These are phyloP conservation scores for Tricholaema leucomelas DNA, from an alignment of 2,113 vertebrate genomes.

Conservation along the genomic window DNA sequence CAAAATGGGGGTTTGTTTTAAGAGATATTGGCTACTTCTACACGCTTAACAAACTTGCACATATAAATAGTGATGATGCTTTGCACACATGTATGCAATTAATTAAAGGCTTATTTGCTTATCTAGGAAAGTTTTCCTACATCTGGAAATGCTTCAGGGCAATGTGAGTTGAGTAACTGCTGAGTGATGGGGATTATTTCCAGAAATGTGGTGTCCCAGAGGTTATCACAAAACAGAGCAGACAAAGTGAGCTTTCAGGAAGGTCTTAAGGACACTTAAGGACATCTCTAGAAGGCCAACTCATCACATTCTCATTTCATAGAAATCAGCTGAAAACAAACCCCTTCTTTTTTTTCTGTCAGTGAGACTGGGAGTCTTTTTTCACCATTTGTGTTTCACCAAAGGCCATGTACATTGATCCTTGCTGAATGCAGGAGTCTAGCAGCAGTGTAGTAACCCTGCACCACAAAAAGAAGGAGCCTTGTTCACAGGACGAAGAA, in stretches of 20 bases:
- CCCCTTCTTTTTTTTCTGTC: not conserved
- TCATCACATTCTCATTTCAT: not conserved
- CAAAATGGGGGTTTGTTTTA: not conserved
- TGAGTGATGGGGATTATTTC: not conserved
- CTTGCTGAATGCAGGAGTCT: not conserved
- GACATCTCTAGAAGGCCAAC: not conserved
- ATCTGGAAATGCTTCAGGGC: not conserved
- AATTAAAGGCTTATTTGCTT: not conserved
- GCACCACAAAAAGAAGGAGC: not conserved
- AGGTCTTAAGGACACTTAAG: not conserved
- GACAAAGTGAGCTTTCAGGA: not conserved
- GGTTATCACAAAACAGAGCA: not conserved
- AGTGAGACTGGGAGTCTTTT: not conserved
- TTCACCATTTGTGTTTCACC: not conserved
- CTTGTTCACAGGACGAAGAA: not conserved
- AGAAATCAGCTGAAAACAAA: not conserved
- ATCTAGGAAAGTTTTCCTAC: not conserved
- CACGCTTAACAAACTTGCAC: not conserved
- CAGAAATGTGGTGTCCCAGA: not conserved
- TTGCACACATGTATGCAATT: not conserved
- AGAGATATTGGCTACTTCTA: not conserved
- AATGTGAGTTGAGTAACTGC: not conserved
- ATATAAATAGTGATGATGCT: not conserved
- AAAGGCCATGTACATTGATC: not conserved
- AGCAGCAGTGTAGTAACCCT: not conserved